phyloP scores from a whole-genome alignment of 1,140 invertebrate species.

The Homalodisca vitripennis region DNA sequence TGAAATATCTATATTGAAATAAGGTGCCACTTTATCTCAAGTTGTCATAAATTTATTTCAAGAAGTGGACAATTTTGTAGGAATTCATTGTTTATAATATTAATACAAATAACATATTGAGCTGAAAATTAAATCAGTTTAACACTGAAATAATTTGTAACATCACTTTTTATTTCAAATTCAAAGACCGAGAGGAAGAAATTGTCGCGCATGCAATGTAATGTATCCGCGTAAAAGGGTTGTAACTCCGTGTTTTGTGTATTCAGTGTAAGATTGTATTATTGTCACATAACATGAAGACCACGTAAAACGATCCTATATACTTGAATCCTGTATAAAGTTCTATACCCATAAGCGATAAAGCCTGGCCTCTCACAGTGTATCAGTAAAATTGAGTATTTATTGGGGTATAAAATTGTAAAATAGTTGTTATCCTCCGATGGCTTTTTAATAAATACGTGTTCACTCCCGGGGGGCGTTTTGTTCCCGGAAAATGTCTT shows the following conservation, averaged over 20 bases:
- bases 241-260: neutral
- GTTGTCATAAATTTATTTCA: no score
- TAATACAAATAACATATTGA: no score
- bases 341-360: neutral
- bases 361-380: neutral
- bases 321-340: neutral
- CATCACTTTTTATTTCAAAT: neutral
- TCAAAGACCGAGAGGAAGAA: no score
- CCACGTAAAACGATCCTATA: neutral
- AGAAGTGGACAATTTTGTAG: no score
- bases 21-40: no score
- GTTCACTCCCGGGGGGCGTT: neutral
- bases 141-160: no score
- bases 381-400: neutral
- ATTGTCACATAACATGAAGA: neutral
- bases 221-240: no score
- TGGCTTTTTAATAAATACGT: neutral
- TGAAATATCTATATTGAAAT: no score
- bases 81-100: no score
- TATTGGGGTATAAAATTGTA: neutral
- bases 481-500: neutral
- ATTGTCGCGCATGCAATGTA: no score
- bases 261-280: neutral
- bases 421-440: neutral
- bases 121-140: no score